phyloP scores from a whole-genome alignment of 2,797 vertebrate species.

The Mus minutoides region DNA sequence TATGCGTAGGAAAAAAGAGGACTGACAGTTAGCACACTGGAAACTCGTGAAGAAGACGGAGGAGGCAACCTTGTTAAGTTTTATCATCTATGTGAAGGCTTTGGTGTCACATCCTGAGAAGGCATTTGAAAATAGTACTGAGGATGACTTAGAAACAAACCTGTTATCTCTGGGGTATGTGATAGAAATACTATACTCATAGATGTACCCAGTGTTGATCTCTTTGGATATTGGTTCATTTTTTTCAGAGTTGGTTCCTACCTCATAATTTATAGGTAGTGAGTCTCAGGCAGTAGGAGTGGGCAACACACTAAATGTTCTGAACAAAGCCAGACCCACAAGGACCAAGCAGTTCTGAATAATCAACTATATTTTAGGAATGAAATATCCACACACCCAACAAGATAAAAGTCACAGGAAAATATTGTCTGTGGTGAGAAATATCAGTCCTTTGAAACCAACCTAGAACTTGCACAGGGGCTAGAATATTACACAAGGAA shows the following conservation, averaged over 20 bases:
- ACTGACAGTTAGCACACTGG: background rate
- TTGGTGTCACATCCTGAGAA: background rate
- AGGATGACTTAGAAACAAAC: slow-evolving; percentile 9
- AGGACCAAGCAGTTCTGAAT: background rate
- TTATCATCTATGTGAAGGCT: background rate
- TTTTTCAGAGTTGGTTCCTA: background rate
- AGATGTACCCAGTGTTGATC: background rate
- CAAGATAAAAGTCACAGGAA: slow-evolving; percentile 25
- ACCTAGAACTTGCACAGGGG: background rate
- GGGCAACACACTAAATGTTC: background rate
- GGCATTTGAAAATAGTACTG: background rate
- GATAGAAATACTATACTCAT: background rate
- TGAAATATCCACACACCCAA: background rate
- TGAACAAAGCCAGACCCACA: slow-evolving; percentile 30
- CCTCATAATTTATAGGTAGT: background rate
- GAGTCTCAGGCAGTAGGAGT: background rate
- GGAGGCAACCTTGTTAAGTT: background rate
- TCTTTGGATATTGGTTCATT: slow-evolving; percentile 17
- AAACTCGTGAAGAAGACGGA: background rate
- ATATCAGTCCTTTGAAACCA: slow-evolving; percentile 14
- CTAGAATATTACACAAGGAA: background rate
- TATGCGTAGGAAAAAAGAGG: slow-evolving; percentile 80
- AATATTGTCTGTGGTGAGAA: background rate
- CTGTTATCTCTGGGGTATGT: background rate
- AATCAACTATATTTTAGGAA: background rate